Evolutionary conservation across 2,888 invertebrate species (phyloP).

Genomic region (Tiliacea citrago): DNA sequence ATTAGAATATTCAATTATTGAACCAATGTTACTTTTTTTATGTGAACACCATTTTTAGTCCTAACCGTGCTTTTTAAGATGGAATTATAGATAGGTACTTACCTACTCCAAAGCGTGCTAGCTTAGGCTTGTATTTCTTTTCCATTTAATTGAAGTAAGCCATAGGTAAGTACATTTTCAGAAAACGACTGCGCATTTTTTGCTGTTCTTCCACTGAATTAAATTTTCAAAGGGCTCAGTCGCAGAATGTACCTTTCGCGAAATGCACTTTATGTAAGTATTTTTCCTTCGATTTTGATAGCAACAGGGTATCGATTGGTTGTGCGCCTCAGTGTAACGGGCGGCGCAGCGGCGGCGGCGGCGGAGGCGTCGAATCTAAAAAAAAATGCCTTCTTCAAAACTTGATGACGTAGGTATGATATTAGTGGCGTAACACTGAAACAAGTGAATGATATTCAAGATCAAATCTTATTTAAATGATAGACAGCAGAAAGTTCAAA

Average conservation of each 20-base stretch:
- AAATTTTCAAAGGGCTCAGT: no score
- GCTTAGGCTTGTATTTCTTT: not conserved
- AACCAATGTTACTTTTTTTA: not conserved
- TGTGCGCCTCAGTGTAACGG: no score
- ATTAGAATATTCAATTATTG: not conserved
- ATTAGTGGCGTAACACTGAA: no score
- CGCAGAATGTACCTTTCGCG: no score
- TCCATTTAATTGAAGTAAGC: not conserved
- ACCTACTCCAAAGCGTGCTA: not conserved
- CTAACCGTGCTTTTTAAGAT: not conserved
- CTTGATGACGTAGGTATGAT: no score
- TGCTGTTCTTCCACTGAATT: not conserved
- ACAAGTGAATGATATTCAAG: no score
- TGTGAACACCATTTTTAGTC: not conserved
- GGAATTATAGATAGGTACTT: not conserved
- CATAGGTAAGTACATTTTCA: not conserved
- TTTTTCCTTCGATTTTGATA: not conserved
- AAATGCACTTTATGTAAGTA: not conserved
- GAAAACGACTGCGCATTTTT: not conserved
- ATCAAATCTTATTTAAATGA: no score
- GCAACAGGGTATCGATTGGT: not conserved
- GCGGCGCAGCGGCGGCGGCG: no score
- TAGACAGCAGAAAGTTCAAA: no score
- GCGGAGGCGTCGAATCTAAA: not conserved
- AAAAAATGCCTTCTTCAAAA: not conserved